These are phyloP conservation scores for Mesopsocus fuscifrons DNA, from an alignment of 2,888 invertebrate genomes.

Conservation along the genomic window DNA sequence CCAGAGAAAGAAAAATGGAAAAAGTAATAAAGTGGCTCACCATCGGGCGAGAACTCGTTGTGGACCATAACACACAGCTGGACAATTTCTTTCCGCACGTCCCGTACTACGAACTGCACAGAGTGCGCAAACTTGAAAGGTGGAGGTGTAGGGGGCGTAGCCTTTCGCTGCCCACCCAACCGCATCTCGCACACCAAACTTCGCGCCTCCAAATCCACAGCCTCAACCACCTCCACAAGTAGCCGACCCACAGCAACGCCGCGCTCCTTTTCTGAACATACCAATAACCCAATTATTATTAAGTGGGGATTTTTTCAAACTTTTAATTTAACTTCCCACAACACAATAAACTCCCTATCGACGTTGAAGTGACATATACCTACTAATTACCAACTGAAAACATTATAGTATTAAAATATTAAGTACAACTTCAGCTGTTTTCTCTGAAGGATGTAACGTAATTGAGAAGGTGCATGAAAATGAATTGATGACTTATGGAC, in stretches of 20 bases:
- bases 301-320: slow-evolving; percentile 11
- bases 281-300: no score
- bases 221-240: slow-evolving; percentile 28
- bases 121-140: slow-evolving; percentile 47
- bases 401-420: no score
- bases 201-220: slow-evolving; percentile 21
- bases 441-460: no score
- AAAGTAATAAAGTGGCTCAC: slow-evolving; percentile 28
- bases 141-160: slow-evolving; percentile 37
- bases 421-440: no score
- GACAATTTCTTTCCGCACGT: slow-evolving; percentile 44
- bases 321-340: not conserved
- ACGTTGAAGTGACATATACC: no score
- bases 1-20: no score
- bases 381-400: no score
- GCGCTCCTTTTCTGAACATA: slow-evolving; percentile 29
- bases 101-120: slow-evolving; percentile 56
- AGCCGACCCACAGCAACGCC: slow-evolving; percentile 37
- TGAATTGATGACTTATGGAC: no score
- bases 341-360: slow-evolving; percentile 19
- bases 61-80: slow-evolving; percentile 50
- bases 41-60: slow-evolving; percentile 51
- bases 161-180: slow-evolving; percentile 49
- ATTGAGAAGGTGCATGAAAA: no score
- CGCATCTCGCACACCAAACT: slow-evolving; percentile 37